Base-by-base conservation (phyloP, 92 coral and sea anemone species). In the Phenganax marumi region DNA sequence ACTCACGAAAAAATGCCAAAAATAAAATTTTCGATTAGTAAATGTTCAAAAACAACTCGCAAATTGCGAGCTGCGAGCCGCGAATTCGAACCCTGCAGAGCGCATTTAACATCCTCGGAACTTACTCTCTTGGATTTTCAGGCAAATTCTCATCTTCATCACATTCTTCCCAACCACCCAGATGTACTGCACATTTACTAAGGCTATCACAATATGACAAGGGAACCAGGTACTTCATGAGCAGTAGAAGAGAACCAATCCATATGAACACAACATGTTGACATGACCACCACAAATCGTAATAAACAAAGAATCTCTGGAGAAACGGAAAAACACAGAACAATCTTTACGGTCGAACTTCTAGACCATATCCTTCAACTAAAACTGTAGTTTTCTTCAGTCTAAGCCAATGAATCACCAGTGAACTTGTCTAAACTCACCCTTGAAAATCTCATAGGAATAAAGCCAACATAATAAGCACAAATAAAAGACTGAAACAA, bases 361-460 rank as follows among this genome's bases (percentile, higher is more conserved):
- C 43, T 33, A 33, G 43, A 33, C 43, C 5, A 33, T 33, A 1
- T 33, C 43, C 43, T 33, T 33, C 43, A 33, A 33, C 43, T 33
- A 1, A 33, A 33, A 33, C 43, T 33, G 43, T 33, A 33, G 43
- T 33, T 33, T 58, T 58, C 65, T 58, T 12, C 65, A 7, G 0
- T 16, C 21, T 16, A 21, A 23, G n/a, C 65, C 65, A 58, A 23
- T 58, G 65, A 58, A 58, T 16, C 19, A 58, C 16, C 65, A 0
- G 23, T 23, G 21, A 58, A 58, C 65, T 56, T 56, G 18, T 56
- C 18, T 14, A 62, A 24, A 23, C 97, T 66, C 76, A 92, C 99
- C 97, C 92, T 94, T 69, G 99, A 92, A 82, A 96, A 96, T 89
- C 88, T 92, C 99, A 96, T 96, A 18, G 99, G 99, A 61, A 96